Conservation (phyloP, 2,113 vertebrate species). For the Rattus rattus region DNA sequence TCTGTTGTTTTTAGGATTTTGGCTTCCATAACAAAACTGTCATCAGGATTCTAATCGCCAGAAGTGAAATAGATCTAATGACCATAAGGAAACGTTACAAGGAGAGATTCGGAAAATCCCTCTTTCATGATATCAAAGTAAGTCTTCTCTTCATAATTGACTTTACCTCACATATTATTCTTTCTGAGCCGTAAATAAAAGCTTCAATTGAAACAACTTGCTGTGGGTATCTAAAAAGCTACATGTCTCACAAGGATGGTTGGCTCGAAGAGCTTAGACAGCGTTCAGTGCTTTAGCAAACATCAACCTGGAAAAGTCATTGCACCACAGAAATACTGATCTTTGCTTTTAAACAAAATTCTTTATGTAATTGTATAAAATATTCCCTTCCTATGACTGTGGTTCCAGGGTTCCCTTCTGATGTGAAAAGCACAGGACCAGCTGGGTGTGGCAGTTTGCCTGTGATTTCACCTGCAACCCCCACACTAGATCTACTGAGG, state of each 20-base stretch:
- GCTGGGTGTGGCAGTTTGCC: background rate
- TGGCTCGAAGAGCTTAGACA: background rate
- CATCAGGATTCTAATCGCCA: conserved; percentile 88
- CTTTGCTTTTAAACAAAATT: background rate
- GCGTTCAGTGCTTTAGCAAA: background rate
- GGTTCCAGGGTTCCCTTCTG: background rate
- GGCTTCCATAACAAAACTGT: conserved; percentile 91
- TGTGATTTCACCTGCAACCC: background rate
- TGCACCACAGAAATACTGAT: background rate
- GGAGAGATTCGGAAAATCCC: conserved; percentile 88
- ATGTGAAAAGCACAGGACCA: background rate
- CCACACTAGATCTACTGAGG: background rate
- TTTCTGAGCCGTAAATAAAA: background rate
- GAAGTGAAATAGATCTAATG: conserved; percentile 90
- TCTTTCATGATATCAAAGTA: conserved; percentile 90
- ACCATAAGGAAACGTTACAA: conserved; percentile 87
- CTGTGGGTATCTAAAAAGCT: background rate
- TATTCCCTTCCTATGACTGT: background rate
- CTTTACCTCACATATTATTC: background rate
- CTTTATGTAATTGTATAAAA: background rate
- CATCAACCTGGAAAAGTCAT: background rate
- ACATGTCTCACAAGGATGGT: accelerated
- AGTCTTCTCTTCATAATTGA: conserved; percentile 32
- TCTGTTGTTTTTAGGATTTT: conserved; percentile 83
- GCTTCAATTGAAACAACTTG: background rate